Evolutionary conservation across 2,888 invertebrate species (phyloP).

Genomic region (Entomobrya proxima): DNA sequence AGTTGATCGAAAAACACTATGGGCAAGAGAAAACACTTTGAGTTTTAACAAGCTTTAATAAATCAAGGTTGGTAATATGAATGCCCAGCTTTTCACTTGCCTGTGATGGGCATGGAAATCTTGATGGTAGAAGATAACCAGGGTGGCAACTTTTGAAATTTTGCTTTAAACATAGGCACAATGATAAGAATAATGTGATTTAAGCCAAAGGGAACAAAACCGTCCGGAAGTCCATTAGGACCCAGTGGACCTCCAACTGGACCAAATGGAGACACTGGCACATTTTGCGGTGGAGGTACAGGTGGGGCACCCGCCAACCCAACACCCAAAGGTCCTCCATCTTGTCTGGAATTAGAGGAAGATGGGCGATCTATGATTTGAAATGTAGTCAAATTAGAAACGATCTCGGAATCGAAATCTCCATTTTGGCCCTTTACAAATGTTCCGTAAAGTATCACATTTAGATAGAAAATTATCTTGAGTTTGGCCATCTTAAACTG

Average conservation of each 20-base stretch:
- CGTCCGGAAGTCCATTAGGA: background rate
- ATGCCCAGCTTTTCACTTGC: slow-evolving; percentile 55
- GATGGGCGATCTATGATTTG: background rate
- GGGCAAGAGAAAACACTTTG: background rate
- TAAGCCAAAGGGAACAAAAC: slow-evolving; percentile 67
- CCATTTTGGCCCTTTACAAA: background rate
- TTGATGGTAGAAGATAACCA: slow-evolving; percentile 68
- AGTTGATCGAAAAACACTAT: slow-evolving; percentile 70
- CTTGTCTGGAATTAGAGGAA: background rate
- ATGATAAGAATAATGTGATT: slow-evolving; percentile 71
- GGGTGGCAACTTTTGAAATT: slow-evolving; percentile 54
- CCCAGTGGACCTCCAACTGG: background rate
- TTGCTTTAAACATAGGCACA: slow-evolving; percentile 71
- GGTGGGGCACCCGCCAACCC: background rate
- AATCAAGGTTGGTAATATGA: too few relatives aligned
- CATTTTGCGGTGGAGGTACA: slow-evolving; percentile 13
- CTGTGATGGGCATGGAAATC: slow-evolving; percentile 71
- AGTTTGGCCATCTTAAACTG: too few relatives aligned
- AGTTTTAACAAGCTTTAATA: too few relatives aligned
- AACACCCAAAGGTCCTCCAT: background rate
- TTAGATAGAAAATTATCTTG: too few relatives aligned
- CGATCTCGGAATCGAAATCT: background rate
- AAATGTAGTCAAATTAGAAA: background rate
- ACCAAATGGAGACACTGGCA: background rate
- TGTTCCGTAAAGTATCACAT: too few relatives aligned